Evolutionary conservation across 2,797 vertebrate species (phyloP).

Genomic region (Enteromius unitaeniatus): DNA sequence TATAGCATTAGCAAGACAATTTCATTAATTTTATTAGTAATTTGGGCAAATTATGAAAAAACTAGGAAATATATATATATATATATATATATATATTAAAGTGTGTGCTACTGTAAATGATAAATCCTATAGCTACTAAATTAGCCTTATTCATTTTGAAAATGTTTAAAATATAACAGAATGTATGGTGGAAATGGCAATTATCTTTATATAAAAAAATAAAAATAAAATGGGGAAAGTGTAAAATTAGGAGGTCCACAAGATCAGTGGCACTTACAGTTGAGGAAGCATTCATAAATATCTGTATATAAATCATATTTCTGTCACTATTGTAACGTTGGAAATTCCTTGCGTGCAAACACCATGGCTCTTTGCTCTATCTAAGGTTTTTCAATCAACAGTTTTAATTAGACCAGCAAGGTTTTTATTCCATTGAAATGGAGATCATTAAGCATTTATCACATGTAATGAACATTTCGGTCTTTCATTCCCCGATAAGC

Average conservation of each 20-base stretch:
- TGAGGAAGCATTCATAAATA: neutral
- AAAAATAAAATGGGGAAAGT: neutral
- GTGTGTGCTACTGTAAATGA: neutral
- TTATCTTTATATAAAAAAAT: no score
- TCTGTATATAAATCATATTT: neutral
- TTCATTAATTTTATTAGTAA: neutral
- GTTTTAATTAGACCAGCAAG: conserved; percentile 18
- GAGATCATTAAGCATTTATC: conserved; percentile 42
- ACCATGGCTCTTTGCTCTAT: conserved; percentile 3
- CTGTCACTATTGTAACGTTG: neutral
- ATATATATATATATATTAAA: no score
- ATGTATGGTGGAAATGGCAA: neutral
- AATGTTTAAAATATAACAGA: neutral
- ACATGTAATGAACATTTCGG: conserved; percentile 41
- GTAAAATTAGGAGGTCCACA: neutral
- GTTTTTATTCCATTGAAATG: conserved; percentile 29
- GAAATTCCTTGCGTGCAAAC: neutral
- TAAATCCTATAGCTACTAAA: neutral
- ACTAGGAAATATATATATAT: neutral
- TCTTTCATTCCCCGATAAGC: conserved; percentile 29
- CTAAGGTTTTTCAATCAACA: conserved; percentile 22
- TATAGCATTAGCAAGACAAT: neutral
- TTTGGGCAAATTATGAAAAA: neutral
- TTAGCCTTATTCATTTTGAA: neutral
- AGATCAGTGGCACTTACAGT: no score